Percentiles rank a stretch among this genome's conserved stretches.
Conservation (phyloP, 1,140 invertebrate genomes). For the Hylyphantes graminicola region DNA sequence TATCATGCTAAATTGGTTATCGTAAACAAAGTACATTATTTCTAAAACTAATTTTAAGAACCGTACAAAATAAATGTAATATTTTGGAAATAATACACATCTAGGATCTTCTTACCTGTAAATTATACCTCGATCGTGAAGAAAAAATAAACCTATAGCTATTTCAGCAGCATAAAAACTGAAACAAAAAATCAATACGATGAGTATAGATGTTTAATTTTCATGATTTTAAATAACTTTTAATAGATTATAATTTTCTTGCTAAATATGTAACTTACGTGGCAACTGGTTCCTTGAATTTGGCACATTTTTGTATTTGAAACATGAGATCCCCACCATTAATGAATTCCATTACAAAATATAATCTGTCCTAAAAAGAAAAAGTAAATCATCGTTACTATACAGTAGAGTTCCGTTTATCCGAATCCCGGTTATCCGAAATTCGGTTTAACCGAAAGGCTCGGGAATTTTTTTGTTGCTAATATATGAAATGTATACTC, state of each 20-base stretch:
- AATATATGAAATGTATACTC: too few species aligned
- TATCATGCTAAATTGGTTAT: too few species aligned
- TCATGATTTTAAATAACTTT: not conserved
- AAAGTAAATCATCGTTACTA: not conserved
- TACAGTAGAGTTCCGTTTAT: not conserved
- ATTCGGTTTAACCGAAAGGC: too few species aligned
- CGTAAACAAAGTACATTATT: too few species aligned
- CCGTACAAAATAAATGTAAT: too few species aligned
- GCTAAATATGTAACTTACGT: slow-evolving; percentile 80
- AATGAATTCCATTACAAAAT: slow-evolving; percentile 99
- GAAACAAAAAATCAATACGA: slow-evolving; percentile 65
- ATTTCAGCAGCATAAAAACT: slow-evolving; percentile 99
- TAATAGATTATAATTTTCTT: not conserved
- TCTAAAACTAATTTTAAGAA: too few species aligned
- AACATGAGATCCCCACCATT: slow-evolving; percentile 99
- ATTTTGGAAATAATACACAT: too few species aligned
- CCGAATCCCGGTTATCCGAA: too few species aligned
- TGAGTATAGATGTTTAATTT: not conserved
- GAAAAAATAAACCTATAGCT: slow-evolving; percentile 95
- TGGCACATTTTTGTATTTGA: slow-evolving; percentile 99
- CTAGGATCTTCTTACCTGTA: slow-evolving; percentile 75
- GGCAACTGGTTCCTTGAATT: slow-evolving; percentile 99
- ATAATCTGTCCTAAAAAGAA: slow-evolving; percentile 82
- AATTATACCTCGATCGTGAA: slow-evolving; percentile 93
- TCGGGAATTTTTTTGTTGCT: too few species aligned